Conservation (phyloP, 2,888 invertebrate genomes). For the Esperia sulphurella region DNA sequence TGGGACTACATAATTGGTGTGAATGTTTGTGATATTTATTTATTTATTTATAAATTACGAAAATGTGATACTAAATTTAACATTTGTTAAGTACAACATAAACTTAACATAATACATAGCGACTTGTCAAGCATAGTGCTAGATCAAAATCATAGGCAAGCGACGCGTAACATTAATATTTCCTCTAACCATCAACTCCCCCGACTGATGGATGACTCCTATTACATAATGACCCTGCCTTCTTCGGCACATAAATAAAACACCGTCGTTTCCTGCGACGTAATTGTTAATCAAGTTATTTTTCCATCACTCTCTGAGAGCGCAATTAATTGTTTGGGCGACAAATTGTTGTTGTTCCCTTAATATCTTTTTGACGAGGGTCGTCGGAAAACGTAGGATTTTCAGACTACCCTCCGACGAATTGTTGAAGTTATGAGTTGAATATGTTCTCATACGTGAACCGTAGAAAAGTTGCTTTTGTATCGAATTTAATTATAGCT, state of each 20-base stretch:
- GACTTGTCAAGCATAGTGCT: too few species aligned
- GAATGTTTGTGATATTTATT: too few species aligned
- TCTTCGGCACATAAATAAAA: conserved; percentile 1
- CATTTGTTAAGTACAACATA: too few species aligned
- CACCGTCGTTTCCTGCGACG: conserved; percentile 13
- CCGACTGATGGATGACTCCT: background rate
- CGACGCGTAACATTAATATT: too few species aligned
- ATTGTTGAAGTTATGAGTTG: background rate
- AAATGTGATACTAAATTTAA: too few species aligned
- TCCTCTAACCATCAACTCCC: too few species aligned
- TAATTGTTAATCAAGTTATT: conserved; percentile 49
- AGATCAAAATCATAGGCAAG: too few species aligned
- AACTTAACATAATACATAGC: too few species aligned
- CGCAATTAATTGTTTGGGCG: conserved; percentile 43
- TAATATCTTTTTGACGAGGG: conserved; percentile 69
- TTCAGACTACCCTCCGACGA: conserved; percentile 17
- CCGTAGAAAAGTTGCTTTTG: too few species aligned
- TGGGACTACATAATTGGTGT: too few species aligned
- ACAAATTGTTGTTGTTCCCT: conserved; percentile 62
- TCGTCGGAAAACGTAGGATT: conserved; percentile 40
- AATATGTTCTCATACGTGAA: background rate
- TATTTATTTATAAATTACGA: too few species aligned
- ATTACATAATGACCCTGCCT: background rate
- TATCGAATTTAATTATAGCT: too few species aligned
- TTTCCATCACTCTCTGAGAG: conserved; percentile 43